Evolutionary conservation across 2,797 vertebrate genomes (phyloP).

Genomic region (Betta splendens): DNA sequence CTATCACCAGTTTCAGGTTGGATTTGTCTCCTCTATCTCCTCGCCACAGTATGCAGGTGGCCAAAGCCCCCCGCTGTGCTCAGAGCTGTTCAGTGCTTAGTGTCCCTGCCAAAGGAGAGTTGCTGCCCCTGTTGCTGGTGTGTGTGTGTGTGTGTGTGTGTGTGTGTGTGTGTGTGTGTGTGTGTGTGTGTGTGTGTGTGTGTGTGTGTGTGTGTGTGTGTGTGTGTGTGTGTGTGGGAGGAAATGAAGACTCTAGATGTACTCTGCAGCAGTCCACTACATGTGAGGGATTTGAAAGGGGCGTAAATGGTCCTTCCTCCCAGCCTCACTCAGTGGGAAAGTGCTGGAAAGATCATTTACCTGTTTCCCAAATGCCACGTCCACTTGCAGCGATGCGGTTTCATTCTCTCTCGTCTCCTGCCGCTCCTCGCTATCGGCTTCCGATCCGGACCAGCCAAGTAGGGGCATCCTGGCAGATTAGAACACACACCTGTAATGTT

Average conservation of each 20-base stretch:
- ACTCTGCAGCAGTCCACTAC: slow-evolving; percentile 45
- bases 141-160: slow-evolving; percentile 22
- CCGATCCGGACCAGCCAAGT: slow-evolving; percentile 7
- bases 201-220: slow-evolving; percentile 16
- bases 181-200: slow-evolving; percentile 20
- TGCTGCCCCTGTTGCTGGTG: slow-evolving; percentile 41
- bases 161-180: slow-evolving; percentile 20
- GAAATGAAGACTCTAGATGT: slow-evolving; percentile 49
- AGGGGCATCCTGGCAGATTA: not conserved
- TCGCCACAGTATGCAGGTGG: slow-evolving; percentile 67
- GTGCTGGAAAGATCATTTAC: slow-evolving; percentile 43
- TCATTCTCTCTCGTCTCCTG: slow-evolving; percentile 35
- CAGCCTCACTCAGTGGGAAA: slow-evolving; percentile 41
- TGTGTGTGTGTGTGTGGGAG: slow-evolving; percentile 15
- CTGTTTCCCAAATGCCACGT: slow-evolving; percentile 33
- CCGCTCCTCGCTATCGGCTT: slow-evolving; percentile 26
- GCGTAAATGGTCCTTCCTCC: slow-evolving; percentile 36
- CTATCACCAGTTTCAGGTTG: slow-evolving; percentile 58
- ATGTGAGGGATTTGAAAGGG: slow-evolving; percentile 55
- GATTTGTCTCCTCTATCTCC: slow-evolving; percentile 62
- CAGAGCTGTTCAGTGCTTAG: slow-evolving; percentile 69
- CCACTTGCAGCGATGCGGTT: slow-evolving; percentile 34
- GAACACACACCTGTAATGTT: not conserved
- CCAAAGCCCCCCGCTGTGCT: slow-evolving; percentile 66
- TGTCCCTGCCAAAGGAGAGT: slow-evolving; percentile 69